Evolutionary conservation across 2,113 vertebrate genomes (phyloP), one percentile per base, ranked within the genome.

Genomic region (Halichoeres trimaculatus): DNA sequence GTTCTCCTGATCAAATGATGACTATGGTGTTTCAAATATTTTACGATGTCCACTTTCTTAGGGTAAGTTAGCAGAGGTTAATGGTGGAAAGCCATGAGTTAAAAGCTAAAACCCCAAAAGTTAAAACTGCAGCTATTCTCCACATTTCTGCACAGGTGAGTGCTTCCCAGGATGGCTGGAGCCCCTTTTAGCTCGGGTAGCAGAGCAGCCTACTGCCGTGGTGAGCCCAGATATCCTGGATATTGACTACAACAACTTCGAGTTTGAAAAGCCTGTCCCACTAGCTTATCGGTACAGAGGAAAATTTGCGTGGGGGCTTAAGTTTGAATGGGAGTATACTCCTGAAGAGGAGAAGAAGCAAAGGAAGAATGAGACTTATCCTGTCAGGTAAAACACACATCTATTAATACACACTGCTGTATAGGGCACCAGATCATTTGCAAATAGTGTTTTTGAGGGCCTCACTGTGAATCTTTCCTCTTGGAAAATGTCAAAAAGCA

Each of bases 101-200:
- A 30, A 3, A n/a, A n/a, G n/a, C n/a, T n/a, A n/a, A n/a, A n/a
- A n/a, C n/a, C n/a, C n/a, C n/a, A n/a, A n/a, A n/a, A n/a, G n/a
- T n/a, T n/a, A 45, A 45, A 5, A 6, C 10, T 45, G 8, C 48
- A 19, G 20, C 35, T 14, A 3, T 48, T 16, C 23, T 40, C 47
- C 34, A 22, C 17, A 40, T 69, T 30, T 19, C 30, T 26, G 8
- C 9, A 17, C 58, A 97, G 96, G 96, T 0, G 96, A 97, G 75
- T 97, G 96, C 70, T 96, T 96, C 78, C 86, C 94, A 0, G 95
- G 96, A 12, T 97, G 96, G 95, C 83, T 97, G 86, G 95, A 97
- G 76, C 96, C 96, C 43, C 94, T 96, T 16, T 78, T 97, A n/a
- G 94, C 93, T 4, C 94, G 95, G 40, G 95, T 96, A 11, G 91